A percentile compares a stretch with the other conserved stretches of the same genome.
These are phyloP conservation scores for Epinotia demarniana DNA, from an alignment of 2,888 invertebrate species.

Conservation along the genomic window DNA sequence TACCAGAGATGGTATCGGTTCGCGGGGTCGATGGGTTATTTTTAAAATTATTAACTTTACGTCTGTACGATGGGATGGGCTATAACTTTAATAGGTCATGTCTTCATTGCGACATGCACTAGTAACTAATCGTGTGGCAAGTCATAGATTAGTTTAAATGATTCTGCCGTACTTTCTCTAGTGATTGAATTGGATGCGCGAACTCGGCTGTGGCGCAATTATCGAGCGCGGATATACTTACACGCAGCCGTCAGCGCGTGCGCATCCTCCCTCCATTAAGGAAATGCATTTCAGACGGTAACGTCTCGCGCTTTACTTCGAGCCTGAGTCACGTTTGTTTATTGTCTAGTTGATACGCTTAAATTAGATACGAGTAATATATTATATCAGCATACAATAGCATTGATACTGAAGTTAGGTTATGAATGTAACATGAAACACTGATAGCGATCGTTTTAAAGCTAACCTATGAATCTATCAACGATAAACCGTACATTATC, in stretches of 20 bases:
- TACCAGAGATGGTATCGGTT: neutral
- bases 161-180: slow-evolving; percentile 64
- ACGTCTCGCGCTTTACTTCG: slow-evolving; percentile 17
- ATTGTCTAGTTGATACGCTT: slow-evolving; percentile 32
- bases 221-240: slow-evolving; percentile 62
- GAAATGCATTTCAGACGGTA: slow-evolving; percentile 45
- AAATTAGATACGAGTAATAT: neutral
- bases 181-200: slow-evolving; percentile 62
- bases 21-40: slow-evolving; percentile 8
- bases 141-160: slow-evolving; percentile 46
- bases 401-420: neutral
- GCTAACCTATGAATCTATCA: neutral
- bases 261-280: slow-evolving; percentile 46
- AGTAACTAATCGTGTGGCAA: slow-evolving; percentile 37
- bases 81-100: slow-evolving; percentile 20
- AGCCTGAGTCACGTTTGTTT: slow-evolving; percentile 40
- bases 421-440: neutral
- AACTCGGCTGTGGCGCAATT: slow-evolving; percentile 62
- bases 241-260: slow-evolving; percentile 47
- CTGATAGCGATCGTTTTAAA: slow-evolving; percentile 2
- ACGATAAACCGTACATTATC: neutral
- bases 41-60: slow-evolving; percentile 26
- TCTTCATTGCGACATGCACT: slow-evolving; percentile 26
- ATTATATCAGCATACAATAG: no score
- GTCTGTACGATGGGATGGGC: neutral